phyloP scores from a whole-genome alignment of 2,888 invertebrate species.

The Acleris holmiana region DNA sequence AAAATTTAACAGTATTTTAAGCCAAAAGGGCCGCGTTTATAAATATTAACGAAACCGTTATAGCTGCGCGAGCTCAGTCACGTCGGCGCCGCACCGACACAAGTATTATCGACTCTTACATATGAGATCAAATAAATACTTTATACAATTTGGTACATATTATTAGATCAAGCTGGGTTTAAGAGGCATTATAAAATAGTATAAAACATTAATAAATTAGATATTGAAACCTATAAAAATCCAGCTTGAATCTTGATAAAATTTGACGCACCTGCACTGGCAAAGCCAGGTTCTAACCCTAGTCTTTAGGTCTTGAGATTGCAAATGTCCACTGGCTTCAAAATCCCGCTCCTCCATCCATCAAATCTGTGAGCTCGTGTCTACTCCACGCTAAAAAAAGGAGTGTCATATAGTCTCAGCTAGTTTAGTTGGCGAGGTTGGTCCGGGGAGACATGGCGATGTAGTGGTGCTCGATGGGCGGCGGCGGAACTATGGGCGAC shows the following conservation, averaged over 20 bases:
- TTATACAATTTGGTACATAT: constrained; percentile 12
- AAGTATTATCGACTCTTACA: constrained; percentile 11
- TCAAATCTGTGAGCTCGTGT: no score
- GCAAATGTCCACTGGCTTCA: no score
- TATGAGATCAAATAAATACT: constrained; percentile 34
- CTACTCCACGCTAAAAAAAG: no score
- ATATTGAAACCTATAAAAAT: no score
- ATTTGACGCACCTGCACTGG: constrained; percentile 29
- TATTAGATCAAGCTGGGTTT: not conserved
- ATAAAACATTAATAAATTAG: not conserved
- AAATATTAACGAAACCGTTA: constrained; percentile 23
- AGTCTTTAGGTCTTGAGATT: no score
- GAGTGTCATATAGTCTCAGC: no score
- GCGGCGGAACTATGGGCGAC: constrained; percentile 67
- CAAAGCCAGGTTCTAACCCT: not conserved
- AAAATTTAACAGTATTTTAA: constrained; percentile 22
- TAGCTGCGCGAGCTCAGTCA: constrained; percentile 30
- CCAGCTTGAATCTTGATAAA: constrained; percentile 4
- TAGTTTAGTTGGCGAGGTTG: constrained; percentile 56
- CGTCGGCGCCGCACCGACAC: not conserved
- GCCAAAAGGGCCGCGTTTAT: constrained; percentile 34
- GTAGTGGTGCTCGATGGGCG: constrained; percentile 69
- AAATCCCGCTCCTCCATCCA: no score
- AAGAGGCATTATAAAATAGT: not conserved
- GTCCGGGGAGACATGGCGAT: constrained; percentile 75